phyloP scores from a whole-genome alignment of 2,797 vertebrate genomes.

The Pangasius macronema region DNA sequence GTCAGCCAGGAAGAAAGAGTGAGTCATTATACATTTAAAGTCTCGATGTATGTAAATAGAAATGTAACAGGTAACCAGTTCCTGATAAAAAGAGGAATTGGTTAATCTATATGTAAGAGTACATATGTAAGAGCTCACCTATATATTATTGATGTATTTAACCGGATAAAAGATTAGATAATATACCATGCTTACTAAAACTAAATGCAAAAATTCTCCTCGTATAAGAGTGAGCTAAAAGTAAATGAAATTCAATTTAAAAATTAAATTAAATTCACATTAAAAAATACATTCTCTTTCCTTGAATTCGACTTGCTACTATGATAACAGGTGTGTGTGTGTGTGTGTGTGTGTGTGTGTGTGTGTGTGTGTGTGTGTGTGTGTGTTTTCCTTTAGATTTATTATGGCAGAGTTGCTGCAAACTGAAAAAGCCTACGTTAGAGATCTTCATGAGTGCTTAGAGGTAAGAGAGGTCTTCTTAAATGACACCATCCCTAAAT shows the following conservation, averaged over 20 bases:
- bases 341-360: slow-evolving; percentile 16
- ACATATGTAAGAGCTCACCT: neutral
- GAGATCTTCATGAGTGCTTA: slow-evolving; percentile 93
- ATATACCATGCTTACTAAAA: neutral
- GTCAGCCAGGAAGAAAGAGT: slow-evolving; percentile 97
- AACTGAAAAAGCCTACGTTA: slow-evolving; percentile 95
- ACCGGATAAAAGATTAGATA: neutral
- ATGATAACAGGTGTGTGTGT: neutral
- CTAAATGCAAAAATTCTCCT: neutral
- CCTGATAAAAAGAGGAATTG: neutral
- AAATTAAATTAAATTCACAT: neutral
- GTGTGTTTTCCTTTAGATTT: slow-evolving; percentile 75
- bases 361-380: slow-evolving; percentile 21
- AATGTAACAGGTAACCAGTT: neutral
- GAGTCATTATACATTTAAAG: slow-evolving; percentile 56
- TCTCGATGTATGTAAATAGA: neutral
- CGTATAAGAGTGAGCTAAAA: neutral
- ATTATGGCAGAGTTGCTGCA: slow-evolving; percentile 97
- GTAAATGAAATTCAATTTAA: neutral
- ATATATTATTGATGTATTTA: neutral
- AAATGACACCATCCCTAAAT: neutral
- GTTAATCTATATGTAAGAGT: neutral
- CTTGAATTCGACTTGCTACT: neutral
- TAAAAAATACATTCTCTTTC: neutral
- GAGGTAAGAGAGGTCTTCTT: slow-evolving; percentile 77